phyloP scores from a whole-genome alignment of 2,113 vertebrate species.

The Polypterus bichir region DNA sequence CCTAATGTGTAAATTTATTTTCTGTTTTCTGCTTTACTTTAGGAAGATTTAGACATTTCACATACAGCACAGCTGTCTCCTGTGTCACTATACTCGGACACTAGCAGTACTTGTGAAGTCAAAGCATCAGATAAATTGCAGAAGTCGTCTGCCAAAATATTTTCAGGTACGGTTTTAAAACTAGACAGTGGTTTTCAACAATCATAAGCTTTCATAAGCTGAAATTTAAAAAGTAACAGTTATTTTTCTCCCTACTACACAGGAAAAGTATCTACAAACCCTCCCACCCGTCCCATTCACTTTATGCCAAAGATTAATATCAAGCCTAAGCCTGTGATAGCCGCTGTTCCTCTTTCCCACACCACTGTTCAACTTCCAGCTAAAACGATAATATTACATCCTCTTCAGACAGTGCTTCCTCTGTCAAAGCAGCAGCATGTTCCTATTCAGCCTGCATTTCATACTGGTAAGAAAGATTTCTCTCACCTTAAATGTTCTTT shows the following conservation, averaged over 20 bases:
- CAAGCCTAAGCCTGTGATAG: constrained; percentile 74
- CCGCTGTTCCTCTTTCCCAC: constrained; percentile 58
- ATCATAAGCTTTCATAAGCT: too few species aligned
- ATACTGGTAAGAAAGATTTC: constrained; percentile 50
- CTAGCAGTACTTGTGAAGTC: constrained; percentile 39
- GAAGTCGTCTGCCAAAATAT: constrained; percentile 32
- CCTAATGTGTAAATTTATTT: not conserved
- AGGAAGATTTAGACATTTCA: constrained; percentile 71
- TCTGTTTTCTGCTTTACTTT: constrained; percentile 13
- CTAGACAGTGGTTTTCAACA: not conserved
- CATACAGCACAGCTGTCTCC: constrained; percentile 63
- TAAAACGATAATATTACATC: constrained; percentile 85
- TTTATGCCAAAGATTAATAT: constrained; percentile 62
- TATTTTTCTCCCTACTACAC: constrained; percentile 1
- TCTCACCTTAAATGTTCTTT: constrained; percentile 9
- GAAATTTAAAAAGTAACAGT: not conserved
- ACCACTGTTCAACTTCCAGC: constrained; percentile 49
- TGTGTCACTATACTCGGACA: constrained; percentile 66
- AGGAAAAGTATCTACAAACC: constrained; percentile 47
- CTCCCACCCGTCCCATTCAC: constrained; percentile 56
- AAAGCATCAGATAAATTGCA: constrained; percentile 37
- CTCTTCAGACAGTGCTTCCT: constrained; percentile 63
- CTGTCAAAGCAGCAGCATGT: constrained; percentile 61
- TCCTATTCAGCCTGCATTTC: constrained; percentile 65
- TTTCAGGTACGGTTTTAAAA: not conserved